Evolutionary conservation across 2,797 vertebrate genomes (phyloP), one percentile per base, ranked within the genome.

Genomic region (Poecilia wingei): DNA sequence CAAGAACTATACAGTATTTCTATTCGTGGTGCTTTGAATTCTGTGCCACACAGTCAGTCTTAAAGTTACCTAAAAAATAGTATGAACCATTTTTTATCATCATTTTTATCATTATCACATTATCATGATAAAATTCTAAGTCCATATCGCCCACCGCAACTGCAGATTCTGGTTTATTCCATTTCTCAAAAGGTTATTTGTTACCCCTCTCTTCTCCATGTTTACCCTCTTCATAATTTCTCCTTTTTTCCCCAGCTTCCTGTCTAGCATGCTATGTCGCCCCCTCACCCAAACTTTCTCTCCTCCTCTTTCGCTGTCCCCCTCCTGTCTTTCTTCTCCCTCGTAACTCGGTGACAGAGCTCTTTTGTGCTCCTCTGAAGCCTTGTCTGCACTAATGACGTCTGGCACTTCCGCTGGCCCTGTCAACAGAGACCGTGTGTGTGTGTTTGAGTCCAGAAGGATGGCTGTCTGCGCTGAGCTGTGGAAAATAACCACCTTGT

Each of bases 371-470:
- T 90, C 79, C 75, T 89, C 83, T 85, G 86, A 87, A 79, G 90
- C 86, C 92, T 91, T 88, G 89, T 94, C 88, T 91, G 83, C 80
- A 86, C 88, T 92, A 92, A 94, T 93, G 91, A 93, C 87, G 88
- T 91, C 91, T 93, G 92, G 91, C 91, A 91, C 92, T 93, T 93
- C 93, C 91, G 89, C 88, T 88, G 88, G 88, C 84, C 87, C 88
- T 87, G 90, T 93, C 92, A 93, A 93, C 91, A 93, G 87, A 83
- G 84, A 22, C 86, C 84, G 82, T 82, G 22, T 84, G 74, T 88
- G 88, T 83, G 84, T 85, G 82, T 82, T 22, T 84, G 75, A 75
- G 83, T 64, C 76, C 78, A 85, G 84, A 57, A 66, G 87, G 79
- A 51, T 79, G 79, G 69, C 88, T 90, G 83, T 86, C 88, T 91